Conservation (phyloP, 1,140 invertebrate genomes). For the Calliopsis andreniformis region DNA sequence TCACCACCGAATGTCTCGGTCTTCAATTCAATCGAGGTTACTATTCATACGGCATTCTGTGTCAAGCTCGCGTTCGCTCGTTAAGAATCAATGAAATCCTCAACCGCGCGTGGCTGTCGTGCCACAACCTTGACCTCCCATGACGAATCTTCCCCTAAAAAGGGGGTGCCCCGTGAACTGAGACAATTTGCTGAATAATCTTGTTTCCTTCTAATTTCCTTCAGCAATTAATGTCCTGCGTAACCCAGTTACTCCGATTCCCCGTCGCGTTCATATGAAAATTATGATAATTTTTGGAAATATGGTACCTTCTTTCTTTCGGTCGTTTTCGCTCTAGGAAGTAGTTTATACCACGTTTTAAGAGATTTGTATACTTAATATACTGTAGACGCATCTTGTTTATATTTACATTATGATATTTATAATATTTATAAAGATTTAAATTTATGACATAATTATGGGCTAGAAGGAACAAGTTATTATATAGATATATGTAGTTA, state of each 20-base stretch:
- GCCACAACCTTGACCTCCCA: conserved; percentile 44
- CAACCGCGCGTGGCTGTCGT: conserved; percentile 6
- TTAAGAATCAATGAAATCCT: conserved; percentile 67
- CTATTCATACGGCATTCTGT: conserved; percentile 60
- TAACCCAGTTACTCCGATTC: not conserved
- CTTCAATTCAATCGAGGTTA: conserved; percentile 45
- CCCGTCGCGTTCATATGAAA: not conserved
- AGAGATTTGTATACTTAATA: too few species aligned
- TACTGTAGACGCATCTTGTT: too few species aligned
- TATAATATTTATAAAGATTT: too few species aligned
- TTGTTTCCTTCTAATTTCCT: not conserved
- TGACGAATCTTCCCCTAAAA: conserved; percentile 26
- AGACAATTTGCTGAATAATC: conserved; percentile 16
- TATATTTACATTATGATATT: too few species aligned
- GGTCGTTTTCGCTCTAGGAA: not conserved
- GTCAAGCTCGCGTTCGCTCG: conserved; percentile 52
- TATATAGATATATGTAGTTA: too few species aligned
- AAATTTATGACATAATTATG: too few species aligned
- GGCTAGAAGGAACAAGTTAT: too few species aligned
- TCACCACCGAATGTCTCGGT: conserved; percentile 46
- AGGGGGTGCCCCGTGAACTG: not conserved
- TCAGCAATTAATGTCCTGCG: conserved; percentile 34
- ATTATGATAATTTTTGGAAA: not conserved
- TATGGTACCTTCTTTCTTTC: not conserved
- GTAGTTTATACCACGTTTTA: too few species aligned